phyloP scores from a whole-genome alignment of 2,113 vertebrate genomes.

The Pelecanus crispus region DNA sequence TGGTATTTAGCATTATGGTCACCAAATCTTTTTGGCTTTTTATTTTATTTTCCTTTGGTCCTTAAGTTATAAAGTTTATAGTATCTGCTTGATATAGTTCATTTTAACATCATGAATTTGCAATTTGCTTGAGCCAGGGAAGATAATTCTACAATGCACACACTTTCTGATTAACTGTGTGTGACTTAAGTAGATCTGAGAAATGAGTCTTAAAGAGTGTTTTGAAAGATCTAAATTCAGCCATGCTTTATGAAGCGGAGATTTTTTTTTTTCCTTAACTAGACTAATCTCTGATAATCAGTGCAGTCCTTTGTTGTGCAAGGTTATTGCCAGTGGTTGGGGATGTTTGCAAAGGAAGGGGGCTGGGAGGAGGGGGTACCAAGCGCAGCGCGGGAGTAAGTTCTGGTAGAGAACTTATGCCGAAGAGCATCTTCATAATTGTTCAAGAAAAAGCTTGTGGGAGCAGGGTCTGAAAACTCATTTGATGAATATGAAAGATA shows the following conservation, averaged over 20 bases:
- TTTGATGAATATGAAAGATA: background rate
- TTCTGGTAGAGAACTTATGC: background rate
- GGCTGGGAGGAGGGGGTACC: background rate
- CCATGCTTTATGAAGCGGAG: background rate
- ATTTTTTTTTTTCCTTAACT: background rate
- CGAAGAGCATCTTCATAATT: background rate
- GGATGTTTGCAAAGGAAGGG: background rate
- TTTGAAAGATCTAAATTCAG: conserved; percentile 50
- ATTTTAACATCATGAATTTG: conserved; percentile 52
- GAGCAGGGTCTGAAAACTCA: background rate
- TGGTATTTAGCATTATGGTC: conserved; percentile 16
- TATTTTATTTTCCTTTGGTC: conserved; percentile 38
- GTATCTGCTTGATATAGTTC: conserved; percentile 35
- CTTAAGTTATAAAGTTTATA: conserved; percentile 47
- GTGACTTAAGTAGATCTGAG: conserved; percentile 59
- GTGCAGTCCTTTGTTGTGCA: background rate
- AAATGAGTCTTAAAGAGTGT: conserved; percentile 51
- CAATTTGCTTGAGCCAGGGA: conserved; percentile 49
- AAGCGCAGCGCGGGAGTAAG: background rate
- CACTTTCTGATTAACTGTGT: conserved; percentile 61
- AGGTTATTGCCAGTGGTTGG: background rate
- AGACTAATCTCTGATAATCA: background rate
- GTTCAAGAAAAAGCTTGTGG: background rate
- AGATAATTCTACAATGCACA: conserved; percentile 58
- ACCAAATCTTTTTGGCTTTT: background rate